phyloP scores from a whole-genome alignment of 2,113 vertebrate genomes.

The Herpailurus yagouaroundi region DNA sequence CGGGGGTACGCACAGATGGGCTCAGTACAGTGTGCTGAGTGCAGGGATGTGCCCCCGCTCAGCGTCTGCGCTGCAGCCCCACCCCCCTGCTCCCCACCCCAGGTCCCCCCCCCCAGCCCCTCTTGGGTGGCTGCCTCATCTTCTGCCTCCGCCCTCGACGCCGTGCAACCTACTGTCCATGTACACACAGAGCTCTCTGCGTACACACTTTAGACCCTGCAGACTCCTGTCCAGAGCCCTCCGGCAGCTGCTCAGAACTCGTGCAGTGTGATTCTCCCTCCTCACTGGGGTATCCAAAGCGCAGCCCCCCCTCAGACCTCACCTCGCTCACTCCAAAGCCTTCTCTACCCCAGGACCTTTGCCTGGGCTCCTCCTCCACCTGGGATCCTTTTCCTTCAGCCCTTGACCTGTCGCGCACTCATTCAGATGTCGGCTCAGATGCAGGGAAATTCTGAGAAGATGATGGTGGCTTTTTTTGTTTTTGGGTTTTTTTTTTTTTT shows the following conservation, averaged over 20 bases:
- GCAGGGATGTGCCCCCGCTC: neutral
- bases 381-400: neutral
- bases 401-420: neutral
- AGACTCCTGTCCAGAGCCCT: too few species aligned
- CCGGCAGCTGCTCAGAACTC: neutral
- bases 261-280: rapidly evolving
- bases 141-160: neutral
- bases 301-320: neutral
- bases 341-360: neutral
- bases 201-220: too few species aligned
- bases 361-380: too few species aligned
- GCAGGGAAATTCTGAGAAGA: neutral
- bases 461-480: too few species aligned
- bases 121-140: neutral
- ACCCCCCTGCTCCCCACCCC: too few species aligned
- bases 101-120: rapidly evolving
- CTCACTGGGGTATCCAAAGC: neutral
- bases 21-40: neutral
- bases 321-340: too few species aligned
- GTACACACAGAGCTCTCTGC: neutral
- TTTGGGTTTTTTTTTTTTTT: neutral
- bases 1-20: too few species aligned
- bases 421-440: neutral
- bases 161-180: neutral
- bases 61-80: neutral